These are phyloP conservation scores for Shinisaurus crocodilurus DNA, from an alignment of 2,113 vertebrate species.

Conservation along the genomic window DNA sequence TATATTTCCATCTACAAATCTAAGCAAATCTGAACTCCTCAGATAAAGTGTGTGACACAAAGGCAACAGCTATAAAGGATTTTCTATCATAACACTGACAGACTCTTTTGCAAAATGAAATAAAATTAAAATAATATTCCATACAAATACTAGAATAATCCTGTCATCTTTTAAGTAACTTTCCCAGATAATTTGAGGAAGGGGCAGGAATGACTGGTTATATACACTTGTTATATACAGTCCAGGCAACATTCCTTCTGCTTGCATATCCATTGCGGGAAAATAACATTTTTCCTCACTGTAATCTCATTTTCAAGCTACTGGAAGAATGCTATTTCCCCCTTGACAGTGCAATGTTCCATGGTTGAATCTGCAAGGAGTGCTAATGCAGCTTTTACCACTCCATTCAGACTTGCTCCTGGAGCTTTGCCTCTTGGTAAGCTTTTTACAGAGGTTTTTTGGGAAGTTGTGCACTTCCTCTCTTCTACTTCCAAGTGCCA, in stretches of 20 bases:
- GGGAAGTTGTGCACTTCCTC: background rate
- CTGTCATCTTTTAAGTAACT: background rate
- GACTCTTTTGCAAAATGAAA: background rate
- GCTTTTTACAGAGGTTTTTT: background rate
- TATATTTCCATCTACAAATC: background rate
- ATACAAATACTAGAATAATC: background rate
- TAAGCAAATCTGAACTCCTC: background rate
- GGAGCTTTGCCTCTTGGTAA: background rate
- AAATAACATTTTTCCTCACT: background rate
- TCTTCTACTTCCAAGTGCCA: background rate
- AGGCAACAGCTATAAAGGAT: background rate
- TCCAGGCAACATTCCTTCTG: background rate
- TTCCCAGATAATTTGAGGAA: background rate
- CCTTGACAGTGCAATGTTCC: background rate
- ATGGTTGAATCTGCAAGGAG: background rate
- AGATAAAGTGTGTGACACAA: background rate
- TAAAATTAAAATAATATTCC: background rate
- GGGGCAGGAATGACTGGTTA: background rate
- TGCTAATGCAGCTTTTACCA: background rate
- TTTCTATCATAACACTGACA: background rate
- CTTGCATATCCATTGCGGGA: background rate
- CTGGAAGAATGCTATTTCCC: background rate
- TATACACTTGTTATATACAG: background rate
- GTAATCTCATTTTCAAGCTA: background rate
- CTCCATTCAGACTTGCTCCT: background rate